These are phyloP conservation scores for Dascillus cervinus DNA, from an alignment of 2,888 invertebrate genomes.

Conservation along the genomic window DNA sequence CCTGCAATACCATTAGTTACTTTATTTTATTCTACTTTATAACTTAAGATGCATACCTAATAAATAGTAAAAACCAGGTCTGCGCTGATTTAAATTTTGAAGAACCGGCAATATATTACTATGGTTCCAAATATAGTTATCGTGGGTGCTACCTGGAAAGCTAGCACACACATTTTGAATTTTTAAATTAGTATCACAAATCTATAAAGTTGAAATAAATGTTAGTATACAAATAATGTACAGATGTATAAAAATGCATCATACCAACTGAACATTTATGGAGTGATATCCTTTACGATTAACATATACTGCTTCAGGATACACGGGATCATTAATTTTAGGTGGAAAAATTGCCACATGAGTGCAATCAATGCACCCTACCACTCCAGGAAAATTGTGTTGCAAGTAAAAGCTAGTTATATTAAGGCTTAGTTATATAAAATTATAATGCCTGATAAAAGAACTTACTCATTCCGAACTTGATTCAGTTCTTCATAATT, in stretches of 20 bases:
- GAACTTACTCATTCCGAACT: too few relatives aligned
- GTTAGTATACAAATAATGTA: neutral
- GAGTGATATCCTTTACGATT: slow-evolving; percentile 26
- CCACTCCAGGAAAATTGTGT: too few relatives aligned
- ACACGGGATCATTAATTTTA: too few relatives aligned
- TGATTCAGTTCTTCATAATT: too few relatives aligned
- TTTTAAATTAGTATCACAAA: slow-evolving; percentile 8
- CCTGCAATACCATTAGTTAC: slow-evolving; percentile 13
- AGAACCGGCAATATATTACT: slow-evolving; percentile 11
- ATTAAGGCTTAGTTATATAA: too few relatives aligned
- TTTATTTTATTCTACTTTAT: too few relatives aligned
- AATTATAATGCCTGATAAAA: too few relatives aligned
- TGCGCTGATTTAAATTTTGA: slow-evolving; percentile 8
- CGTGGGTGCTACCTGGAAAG: slow-evolving; percentile 19
- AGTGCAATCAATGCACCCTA: too few relatives aligned
- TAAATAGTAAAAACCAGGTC: slow-evolving; percentile 6
- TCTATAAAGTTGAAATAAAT: slow-evolving; percentile 1
- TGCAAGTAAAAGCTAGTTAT: too few relatives aligned
- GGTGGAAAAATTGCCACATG: too few relatives aligned
- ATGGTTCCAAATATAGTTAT: slow-evolving; percentile 19
- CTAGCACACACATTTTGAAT: slow-evolving; percentile 17
- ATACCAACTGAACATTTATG: slow-evolving; percentile 26
- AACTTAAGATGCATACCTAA: too few relatives aligned
- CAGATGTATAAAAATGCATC: slow-evolving; percentile 2
- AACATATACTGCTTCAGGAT: too few relatives aligned